A percentile compares a stretch with the other conserved stretches of the same genome.
These are phyloP conservation scores for Potorous gilbertii DNA, from an alignment of 2,797 vertebrate species.

Conservation along the genomic window DNA sequence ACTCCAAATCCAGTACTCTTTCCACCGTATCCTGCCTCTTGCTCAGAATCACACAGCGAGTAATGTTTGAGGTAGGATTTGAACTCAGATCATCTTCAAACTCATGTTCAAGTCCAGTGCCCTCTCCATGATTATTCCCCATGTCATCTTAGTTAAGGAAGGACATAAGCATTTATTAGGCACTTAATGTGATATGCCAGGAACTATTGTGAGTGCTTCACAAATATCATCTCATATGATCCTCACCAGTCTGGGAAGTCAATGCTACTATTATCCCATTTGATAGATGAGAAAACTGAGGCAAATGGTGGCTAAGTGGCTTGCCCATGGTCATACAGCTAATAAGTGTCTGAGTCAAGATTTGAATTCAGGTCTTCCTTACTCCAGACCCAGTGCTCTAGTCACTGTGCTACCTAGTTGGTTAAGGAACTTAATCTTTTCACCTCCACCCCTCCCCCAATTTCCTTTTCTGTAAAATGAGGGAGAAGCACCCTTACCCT, in stretches of 20 bases:
- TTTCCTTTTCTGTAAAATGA: no score
- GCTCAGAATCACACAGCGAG: background rate
- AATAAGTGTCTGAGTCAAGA: background rate
- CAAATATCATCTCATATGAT: background rate
- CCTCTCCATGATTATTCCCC: background rate
- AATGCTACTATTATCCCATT: background rate
- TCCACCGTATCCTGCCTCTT: background rate
- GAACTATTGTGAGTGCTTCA: background rate
- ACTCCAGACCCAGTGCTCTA: background rate
- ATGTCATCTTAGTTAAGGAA: background rate
- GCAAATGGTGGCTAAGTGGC: background rate
- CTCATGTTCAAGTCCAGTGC: background rate
- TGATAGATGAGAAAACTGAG: background rate
- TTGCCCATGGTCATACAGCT: background rate
- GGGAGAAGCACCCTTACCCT: no score
- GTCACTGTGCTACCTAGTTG: background rate
- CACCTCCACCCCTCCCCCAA: no score
- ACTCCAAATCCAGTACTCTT: background rate
- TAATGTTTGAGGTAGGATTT: background rate
- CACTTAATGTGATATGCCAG: background rate
- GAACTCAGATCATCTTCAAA: no score
- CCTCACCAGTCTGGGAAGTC: background rate
- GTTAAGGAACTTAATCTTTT: no score
- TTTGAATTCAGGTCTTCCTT: background rate
- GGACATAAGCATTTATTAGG: background rate